Conservation (phyloP, 2,888 invertebrate genomes). For the Micoletzkya japonica region DNA sequence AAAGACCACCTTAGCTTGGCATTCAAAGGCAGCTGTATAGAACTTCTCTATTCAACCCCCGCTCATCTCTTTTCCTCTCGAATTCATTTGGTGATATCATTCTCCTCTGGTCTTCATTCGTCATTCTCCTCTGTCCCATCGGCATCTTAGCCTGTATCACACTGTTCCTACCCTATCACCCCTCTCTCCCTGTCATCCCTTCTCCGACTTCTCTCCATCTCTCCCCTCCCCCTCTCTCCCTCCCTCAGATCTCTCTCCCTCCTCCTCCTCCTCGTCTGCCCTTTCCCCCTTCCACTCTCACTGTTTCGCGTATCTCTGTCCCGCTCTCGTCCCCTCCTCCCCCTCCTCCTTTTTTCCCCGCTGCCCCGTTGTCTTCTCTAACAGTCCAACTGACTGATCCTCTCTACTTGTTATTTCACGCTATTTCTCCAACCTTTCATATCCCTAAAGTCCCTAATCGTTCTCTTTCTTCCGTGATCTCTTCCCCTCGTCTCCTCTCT, state of each 20-base stretch:
- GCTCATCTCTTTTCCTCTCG: too few species aligned
- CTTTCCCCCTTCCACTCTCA: neutral
- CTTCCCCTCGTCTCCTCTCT: too few species aligned
- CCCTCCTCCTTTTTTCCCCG: neutral
- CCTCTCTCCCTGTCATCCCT: neutral
- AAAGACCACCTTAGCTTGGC: too few species aligned
- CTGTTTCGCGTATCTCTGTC: neutral
- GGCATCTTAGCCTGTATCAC: neutral
- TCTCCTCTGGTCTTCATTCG: neutral
- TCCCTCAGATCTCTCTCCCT: neutral
- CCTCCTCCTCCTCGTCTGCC: neutral
- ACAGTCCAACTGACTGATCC: too few species aligned
- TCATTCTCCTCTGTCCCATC: neutral
- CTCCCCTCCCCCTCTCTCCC: neutral
- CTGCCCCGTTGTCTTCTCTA: neutral
- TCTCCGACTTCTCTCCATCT: neutral
- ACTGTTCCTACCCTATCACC: neutral
- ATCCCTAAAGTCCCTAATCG: too few species aligned
- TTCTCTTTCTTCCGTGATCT: too few species aligned
- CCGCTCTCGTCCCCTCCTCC: neutral
- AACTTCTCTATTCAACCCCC: too few species aligned
- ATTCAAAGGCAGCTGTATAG: too few species aligned
- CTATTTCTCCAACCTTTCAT: too few species aligned
- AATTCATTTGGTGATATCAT: too few species aligned
- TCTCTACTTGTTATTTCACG: too few species aligned